Evolutionary conservation across 2,113 vertebrate genomes (phyloP).

Genomic region (Microcebus jonahi): DNA sequence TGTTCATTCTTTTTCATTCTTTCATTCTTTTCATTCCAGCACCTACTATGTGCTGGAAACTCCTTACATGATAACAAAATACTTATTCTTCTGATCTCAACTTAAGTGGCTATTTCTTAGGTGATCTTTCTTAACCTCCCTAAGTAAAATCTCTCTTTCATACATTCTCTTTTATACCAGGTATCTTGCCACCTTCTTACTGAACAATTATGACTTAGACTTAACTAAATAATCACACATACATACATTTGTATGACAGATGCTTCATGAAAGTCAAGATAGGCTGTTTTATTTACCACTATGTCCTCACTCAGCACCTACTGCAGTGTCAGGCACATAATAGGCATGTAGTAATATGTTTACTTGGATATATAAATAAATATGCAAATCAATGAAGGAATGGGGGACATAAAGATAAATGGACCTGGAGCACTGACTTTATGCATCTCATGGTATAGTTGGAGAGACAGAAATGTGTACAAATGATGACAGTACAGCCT

Average conservation of each 20-base stretch:
- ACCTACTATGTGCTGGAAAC: neutral
- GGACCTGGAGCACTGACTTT: neutral
- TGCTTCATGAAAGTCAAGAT: neutral
- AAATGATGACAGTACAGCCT: neutral
- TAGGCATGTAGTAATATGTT: neutral
- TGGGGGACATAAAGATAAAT: neutral
- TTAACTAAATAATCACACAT: neutral
- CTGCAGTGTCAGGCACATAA: neutral
- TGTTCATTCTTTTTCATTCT: neutral
- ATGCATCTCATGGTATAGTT: neutral
- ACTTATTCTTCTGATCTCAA: neutral
- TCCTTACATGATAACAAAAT: neutral
- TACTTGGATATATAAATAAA: neutral
- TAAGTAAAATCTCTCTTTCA: neutral
- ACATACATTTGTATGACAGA: neutral
- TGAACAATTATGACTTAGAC: neutral
- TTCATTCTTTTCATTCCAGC: no score
- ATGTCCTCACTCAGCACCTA: neutral
- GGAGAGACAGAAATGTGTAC: neutral
- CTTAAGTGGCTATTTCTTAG: neutral
- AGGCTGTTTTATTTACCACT: neutral
- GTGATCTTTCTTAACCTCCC: neutral
- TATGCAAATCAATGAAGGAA: neutral
- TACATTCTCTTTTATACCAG: neutral
- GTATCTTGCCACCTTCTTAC: neutral